Evolutionary conservation across 2,888 invertebrate species (phyloP).

Genomic region (Lagria hirta): DNA sequence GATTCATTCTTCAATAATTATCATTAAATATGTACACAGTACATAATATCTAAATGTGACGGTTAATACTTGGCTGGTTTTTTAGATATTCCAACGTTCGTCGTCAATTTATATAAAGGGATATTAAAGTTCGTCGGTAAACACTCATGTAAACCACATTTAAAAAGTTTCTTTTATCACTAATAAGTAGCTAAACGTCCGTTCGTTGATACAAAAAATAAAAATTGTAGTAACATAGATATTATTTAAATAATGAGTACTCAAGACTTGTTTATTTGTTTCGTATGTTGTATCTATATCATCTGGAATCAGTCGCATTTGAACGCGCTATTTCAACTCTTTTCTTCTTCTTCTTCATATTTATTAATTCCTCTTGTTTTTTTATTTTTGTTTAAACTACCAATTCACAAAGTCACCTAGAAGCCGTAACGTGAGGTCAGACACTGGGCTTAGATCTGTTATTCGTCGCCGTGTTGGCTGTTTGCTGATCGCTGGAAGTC

Average conservation of each 20-base stretch:
- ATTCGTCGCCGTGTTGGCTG: slow-evolving; percentile 31
- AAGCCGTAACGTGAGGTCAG: slow-evolving; percentile 51
- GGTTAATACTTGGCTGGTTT: slow-evolving; percentile 20
- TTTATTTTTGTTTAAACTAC: slow-evolving; percentile 31
- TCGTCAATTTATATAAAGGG: slow-evolving; percentile 27
- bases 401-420: slow-evolving; percentile 50
- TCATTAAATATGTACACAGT: slow-evolving; percentile 26
- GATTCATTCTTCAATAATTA: slow-evolving; percentile 19
- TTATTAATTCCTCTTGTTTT: slow-evolving; percentile 24
- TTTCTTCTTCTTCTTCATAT: too few species aligned
- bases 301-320: slow-evolving; percentile 49
- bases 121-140: slow-evolving; percentile 22
- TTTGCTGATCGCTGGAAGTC: slow-evolving; percentile 32
- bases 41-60: slow-evolving; percentile 12
- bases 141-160: slow-evolving; percentile 45
- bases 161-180: slow-evolving; percentile 45
- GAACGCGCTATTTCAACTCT: too few species aligned
- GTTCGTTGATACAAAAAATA: slow-evolving; percentile 40
- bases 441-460: slow-evolving; percentile 44
- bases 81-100: slow-evolving; percentile 31
- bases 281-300: slow-evolving; percentile 19
- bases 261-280: slow-evolving; percentile 9
- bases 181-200: slow-evolving; percentile 49
- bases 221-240: slow-evolving; percentile 35
- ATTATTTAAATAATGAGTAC: slow-evolving; percentile 28